Evolutionary conservation across 2,797 vertebrate species (phyloP).

Genomic region (Cheirogaleus major): DNA sequence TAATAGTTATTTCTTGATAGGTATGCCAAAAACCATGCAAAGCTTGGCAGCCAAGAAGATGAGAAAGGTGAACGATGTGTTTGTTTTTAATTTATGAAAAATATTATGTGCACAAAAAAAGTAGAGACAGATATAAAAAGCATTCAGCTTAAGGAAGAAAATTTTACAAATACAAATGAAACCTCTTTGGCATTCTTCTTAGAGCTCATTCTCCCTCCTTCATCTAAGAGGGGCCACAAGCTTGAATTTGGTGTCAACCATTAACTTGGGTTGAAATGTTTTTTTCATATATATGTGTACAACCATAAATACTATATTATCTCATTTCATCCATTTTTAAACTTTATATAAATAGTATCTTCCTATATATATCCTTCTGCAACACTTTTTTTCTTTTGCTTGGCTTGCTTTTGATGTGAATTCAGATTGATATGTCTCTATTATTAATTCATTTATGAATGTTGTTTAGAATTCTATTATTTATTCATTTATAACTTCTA

Average conservation of each 20-base stretch:
- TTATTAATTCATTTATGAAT: neutral
- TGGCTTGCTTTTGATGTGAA: neutral
- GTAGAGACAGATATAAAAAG: neutral
- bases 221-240: neutral
- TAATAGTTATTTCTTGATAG: constrained; percentile 2
- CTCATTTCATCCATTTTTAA: neutral
- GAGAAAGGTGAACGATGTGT: neutral
- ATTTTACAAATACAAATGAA: neutral
- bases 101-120: neutral
- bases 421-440: neutral
- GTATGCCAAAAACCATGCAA: neutral
- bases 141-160: constrained; percentile 3
- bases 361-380: neutral
- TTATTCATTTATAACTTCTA: neutral
- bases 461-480: neutral
- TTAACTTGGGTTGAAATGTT: neutral
- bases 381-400: constrained; percentile 4
- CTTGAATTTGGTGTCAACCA: neutral
- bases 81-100: constrained; percentile 43
- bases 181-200: neutral
- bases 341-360: neutral
- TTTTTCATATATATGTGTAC: neutral
- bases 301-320: neutral
- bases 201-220: neutral
- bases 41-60: neutral